A percentile compares a stretch with the other conserved stretches of the same genome.
Evolutionary conservation across 2,888 invertebrate genomes (phyloP).

Genomic region (Cataglyphis livida): DNA sequence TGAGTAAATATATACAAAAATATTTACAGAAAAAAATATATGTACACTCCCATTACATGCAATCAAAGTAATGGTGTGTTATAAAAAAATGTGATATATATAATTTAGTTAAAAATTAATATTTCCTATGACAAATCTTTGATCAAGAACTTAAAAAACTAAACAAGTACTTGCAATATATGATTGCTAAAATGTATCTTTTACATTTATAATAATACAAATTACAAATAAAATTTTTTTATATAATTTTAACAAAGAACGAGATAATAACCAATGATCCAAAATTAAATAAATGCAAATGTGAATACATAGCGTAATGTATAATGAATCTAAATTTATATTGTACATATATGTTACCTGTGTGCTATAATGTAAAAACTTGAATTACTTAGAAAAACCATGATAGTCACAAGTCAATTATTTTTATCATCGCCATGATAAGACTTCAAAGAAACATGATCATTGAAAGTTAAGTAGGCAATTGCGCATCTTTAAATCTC

Average conservation of each 20-base stretch:
- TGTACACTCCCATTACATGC: slow-evolving; percentile 73
- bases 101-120: slow-evolving; percentile 82
- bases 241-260: slow-evolving; percentile 53
- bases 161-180: slow-evolving; percentile 70
- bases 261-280: slow-evolving; percentile 12
- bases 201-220: slow-evolving; percentile 43
- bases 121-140: slow-evolving; percentile 81
- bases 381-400: slow-evolving; percentile 12
- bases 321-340: slow-evolving; percentile 59
- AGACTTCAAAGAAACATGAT: slow-evolving; percentile 29
- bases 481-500: slow-evolving; percentile 39
- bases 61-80: slow-evolving; percentile 58
- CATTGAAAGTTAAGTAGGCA: slow-evolving; percentile 59
- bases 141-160: slow-evolving; percentile 79
- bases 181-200: slow-evolving; percentile 54
- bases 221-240: slow-evolving; percentile 22
- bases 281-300: slow-evolving; percentile 28
- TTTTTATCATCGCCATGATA: slow-evolving; percentile 6
- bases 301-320: slow-evolving; percentile 14
- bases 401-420: not conserved
- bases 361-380: slow-evolving; percentile 37
- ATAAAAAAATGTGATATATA: slow-evolving; percentile 70
- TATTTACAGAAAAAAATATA: slow-evolving; percentile 78
- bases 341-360: slow-evolving; percentile 47
- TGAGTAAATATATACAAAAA: slow-evolving; percentile 79